Base-by-base conservation (phyloP, 1,140 invertebrate genomes). In the Leptopilina boulardi region DNA sequence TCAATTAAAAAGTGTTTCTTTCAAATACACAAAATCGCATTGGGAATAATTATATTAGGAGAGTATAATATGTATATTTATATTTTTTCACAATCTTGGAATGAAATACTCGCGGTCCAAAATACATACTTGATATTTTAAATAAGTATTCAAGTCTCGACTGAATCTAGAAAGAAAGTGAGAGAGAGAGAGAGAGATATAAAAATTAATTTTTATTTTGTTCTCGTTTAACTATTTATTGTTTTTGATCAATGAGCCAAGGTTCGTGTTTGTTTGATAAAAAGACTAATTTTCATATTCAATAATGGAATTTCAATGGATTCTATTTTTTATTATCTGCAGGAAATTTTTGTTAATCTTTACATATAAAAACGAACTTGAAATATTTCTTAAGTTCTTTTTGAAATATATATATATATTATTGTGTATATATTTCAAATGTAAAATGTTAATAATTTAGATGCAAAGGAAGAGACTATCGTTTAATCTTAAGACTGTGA, bases 1-100 rank as follows among this genome's bases (percentile, higher is more conserved):
- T 88, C 11, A 88, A 89, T 77, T 89, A 82, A 85, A 81, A 1
- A 26, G 15, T 66, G 3, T 30, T 66, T 23, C 23, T 13, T 9
- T 10, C n/a, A 54, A 10, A 54, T 30, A 15, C 59, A 66, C 26
- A 30, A n/a, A 18, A 18, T 18, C 59, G 59, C 23, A 5, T 8
- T 66, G 30, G 51, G 73, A 56, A 54, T 38, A 19, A 11, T 74
- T n/a, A n/a, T n/a, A n/a, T n/a, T 74, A 19, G 44, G 73, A 56
- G 73, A 54, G 44, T 47, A 79, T 71, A 71, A 70, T 19, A 6
- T 18, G 19, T 42, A 75, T 30, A 18, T 10, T 4, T 38, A 38
- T 38, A 38, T 38, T 38, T 38, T 38, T 38, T 30, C 59, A 66
- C 23, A n/a, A 26, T 11, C 59, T 66, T 66, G 23, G 15, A 30